These are phyloP conservation scores for Iselma pallidipennis DNA, from an alignment of 2,888 invertebrate species.

Conservation along the genomic window DNA sequence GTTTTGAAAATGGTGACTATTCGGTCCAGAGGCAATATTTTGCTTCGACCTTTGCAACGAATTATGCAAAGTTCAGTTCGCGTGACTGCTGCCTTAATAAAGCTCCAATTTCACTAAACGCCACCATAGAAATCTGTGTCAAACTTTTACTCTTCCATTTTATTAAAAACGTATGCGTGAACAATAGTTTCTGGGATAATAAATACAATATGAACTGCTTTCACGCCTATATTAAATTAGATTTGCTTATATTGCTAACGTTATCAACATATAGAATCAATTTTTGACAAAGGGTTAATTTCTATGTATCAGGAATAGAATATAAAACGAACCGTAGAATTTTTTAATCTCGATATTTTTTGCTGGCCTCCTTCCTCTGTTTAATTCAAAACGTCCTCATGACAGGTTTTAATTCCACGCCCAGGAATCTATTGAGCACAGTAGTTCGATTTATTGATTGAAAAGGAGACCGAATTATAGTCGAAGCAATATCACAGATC, in stretches of 20 bases:
- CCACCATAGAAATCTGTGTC: slow-evolving; percentile 9
- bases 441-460: not conserved
- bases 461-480: not conserved
- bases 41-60: slow-evolving; percentile 10
- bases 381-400: not conserved
- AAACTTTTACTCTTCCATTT: slow-evolving; percentile 9
- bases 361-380: not conserved
- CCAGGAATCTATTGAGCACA: not conserved
- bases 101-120: slow-evolving; percentile 11
- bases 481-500: slow-evolving; percentile 16
- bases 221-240: not conserved
- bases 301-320: not conserved
- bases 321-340: not conserved
- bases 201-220: not conserved
- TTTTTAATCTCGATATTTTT: not conserved
- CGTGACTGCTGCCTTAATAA: slow-evolving; percentile 18
- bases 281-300: not conserved
- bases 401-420: not conserved
- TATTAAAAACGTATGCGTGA: slow-evolving; percentile 4
- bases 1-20: not conserved
- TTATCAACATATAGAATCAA: not conserved
- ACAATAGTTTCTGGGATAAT: not conserved
- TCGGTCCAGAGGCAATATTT: slow-evolving; percentile 1
- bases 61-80: slow-evolving; percentile 20
- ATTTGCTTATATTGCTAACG: not conserved